Conservation (phyloP, 2,797 vertebrate genomes). For the Pampus argenteus region DNA sequence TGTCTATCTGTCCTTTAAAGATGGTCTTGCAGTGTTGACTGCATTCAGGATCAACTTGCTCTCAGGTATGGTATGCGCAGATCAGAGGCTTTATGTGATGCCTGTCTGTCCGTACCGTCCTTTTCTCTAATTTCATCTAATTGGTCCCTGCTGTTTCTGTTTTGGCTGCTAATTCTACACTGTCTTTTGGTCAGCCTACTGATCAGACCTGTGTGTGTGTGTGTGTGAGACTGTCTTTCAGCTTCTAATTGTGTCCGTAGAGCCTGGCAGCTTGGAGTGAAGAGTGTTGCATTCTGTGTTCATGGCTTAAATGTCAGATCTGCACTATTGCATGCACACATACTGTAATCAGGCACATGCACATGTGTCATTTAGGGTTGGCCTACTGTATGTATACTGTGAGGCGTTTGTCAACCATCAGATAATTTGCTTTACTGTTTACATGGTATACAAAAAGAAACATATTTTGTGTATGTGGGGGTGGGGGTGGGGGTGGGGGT, state of each 20-base stretch:
- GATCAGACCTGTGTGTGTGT: slow-evolving; percentile 37
- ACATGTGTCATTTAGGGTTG: neutral
- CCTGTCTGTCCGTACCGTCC: slow-evolving; percentile 68
- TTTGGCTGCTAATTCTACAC: neutral
- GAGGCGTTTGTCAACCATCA: neutral
- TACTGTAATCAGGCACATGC: slow-evolving; percentile 16
- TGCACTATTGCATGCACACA: slow-evolving; percentile 42
- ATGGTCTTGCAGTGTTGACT: slow-evolving; percentile 80
- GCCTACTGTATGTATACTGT: rapidly evolving
- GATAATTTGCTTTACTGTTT: neutral
- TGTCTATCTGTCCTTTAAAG: slow-evolving; percentile 72
- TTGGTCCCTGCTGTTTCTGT: slow-evolving; percentile 11
- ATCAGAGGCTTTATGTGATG: slow-evolving; percentile 70
- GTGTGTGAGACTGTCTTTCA: slow-evolving; percentile 35
- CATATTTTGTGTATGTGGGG: slow-evolving; percentile 12
- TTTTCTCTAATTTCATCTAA: slow-evolving; percentile 1
- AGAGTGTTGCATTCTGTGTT: slow-evolving; percentile 21
- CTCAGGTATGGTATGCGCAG: slow-evolving; percentile 85
- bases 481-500: neutral
- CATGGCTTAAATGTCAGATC: slow-evolving; percentile 24
- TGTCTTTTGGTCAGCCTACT: slow-evolving; percentile 33
- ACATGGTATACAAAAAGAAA: neutral
- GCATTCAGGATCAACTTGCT: slow-evolving; percentile 81
- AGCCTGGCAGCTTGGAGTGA: slow-evolving; percentile 11
- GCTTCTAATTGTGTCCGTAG: slow-evolving; percentile 25